Evolutionary conservation across 2,888 invertebrate genomes (phyloP).

Genomic region (Polymixis flavicincta): DNA sequence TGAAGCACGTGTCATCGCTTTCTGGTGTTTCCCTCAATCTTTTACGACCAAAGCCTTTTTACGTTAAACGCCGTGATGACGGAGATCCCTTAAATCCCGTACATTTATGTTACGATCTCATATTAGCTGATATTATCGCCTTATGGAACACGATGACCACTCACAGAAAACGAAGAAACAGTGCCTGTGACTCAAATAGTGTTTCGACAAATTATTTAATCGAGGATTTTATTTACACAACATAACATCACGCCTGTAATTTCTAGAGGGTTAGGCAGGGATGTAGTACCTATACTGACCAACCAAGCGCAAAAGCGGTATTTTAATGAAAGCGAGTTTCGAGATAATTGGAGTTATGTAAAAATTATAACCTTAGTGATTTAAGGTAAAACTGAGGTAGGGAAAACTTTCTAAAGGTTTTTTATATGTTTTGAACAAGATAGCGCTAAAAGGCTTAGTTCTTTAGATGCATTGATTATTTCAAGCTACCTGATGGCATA

Average conservation of each 20-base stretch:
- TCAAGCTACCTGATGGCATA: too few relatives aligned
- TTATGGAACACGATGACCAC: background rate
- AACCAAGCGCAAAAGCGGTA: too few relatives aligned
- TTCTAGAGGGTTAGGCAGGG: too few relatives aligned
- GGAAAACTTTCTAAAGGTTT: too few relatives aligned
- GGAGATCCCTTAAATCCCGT: conserved; percentile 18
- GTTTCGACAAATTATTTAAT: background rate
- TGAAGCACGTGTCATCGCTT: background rate
- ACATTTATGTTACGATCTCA: conserved; percentile 30
- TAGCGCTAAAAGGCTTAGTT: too few relatives aligned
- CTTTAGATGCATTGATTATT: too few relatives aligned
- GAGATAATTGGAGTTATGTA: too few relatives aligned
- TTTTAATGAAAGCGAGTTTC: too few relatives aligned
- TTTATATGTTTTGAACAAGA: too few relatives aligned
- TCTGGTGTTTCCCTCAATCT: conserved; percentile 23
- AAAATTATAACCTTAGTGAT: too few relatives aligned
- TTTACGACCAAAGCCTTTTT: conserved; percentile 32
- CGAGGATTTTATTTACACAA: background rate
- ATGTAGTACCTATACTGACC: too few relatives aligned
- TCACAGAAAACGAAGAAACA: background rate
- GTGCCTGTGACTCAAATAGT: background rate
- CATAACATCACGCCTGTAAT: background rate
- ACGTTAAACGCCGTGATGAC: conserved; percentile 15
- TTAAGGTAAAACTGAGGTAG: too few relatives aligned
- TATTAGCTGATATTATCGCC: conserved; percentile 23